A percentile compares a stretch with the other conserved stretches of the same genome.
These are phyloP conservation scores for Pomatostomus ruficeps DNA, from an alignment of 2,113 vertebrate genomes.

Conservation along the genomic window DNA sequence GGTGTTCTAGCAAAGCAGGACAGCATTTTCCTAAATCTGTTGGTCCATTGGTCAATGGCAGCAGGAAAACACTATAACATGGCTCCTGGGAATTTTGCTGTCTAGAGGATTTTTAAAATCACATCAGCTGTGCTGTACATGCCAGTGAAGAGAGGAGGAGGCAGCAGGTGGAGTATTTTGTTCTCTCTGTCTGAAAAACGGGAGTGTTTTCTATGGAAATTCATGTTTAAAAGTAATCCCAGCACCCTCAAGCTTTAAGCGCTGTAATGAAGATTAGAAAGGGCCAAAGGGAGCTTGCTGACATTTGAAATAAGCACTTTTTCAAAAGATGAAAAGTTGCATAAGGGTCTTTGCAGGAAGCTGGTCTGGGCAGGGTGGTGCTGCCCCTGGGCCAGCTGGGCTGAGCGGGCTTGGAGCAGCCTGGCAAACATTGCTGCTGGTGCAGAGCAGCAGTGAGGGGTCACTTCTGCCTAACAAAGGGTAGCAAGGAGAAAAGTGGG, in stretches of 20 bases:
- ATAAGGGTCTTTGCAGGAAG: not conserved
- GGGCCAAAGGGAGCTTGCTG: not conserved
- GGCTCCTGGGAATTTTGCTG: not conserved
- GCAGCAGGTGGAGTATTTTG: not conserved
- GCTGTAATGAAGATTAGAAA: not conserved
- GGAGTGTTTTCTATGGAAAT: not conserved
- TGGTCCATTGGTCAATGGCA: not conserved
- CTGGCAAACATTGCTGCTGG: not conserved
- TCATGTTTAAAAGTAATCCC: not conserved
- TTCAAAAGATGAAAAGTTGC: accelerated
- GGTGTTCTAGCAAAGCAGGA: not conserved
- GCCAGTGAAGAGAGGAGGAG: not conserved
- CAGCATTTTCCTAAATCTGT: not conserved
- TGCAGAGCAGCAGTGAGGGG: not conserved
- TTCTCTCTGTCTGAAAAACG: not conserved
- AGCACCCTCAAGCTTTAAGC: not conserved
- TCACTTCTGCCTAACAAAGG: not conserved
- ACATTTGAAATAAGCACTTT: not conserved
- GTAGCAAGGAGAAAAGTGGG: not conserved
- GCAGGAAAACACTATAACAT: not conserved
- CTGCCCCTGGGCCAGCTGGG: not conserved
- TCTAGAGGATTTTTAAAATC: not conserved
- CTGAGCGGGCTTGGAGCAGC: not conserved
- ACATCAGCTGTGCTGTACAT: not conserved
- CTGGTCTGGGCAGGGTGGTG: not conserved